Base-by-base conservation (phyloP, 2,113 vertebrate species). In the Calyptomena viridis region DNA sequence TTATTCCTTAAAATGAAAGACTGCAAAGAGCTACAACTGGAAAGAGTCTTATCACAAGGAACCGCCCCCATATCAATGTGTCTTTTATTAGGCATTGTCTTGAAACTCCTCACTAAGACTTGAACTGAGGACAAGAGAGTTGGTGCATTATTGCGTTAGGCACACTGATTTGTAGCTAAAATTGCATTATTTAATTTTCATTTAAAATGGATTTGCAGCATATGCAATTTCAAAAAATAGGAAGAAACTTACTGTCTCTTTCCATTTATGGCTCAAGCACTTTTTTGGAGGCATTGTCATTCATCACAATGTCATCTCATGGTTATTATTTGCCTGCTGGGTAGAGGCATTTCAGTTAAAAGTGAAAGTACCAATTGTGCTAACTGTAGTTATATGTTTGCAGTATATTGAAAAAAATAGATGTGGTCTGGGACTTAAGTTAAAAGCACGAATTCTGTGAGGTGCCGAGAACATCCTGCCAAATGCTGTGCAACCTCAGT, bases 341-440 rank as follows among this genome's bases (percentile, higher is more conserved):
- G 63, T 31, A 74, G 42, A 95, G 64, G 8, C 55, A 67, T 78
- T 84, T 84, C 39, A 83, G 55, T 91, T 72, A 84, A 90, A 94
- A 96, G 85, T 64, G 76, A 95, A 94, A 96, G 88, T 75, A 88
- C 39, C 83, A 74, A 11, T 75, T 92, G 68, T 75, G 8, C n/a
- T 86, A 90, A 68, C 55, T 96, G 66, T 78, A 81, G 52, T 67
- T 86, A 40, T 11, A 59, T 56, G 27, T 31, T 91, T 77, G 67
- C 72, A 77, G n/a, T 37, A 33, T 31, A 68, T n/a, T 90, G 83
- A 71, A 84, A 40, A 74, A 90, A 90, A 81, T 77, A 58, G n/a
- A 66, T 71, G 42, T 40, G 30, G 67, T 55, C 25, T 90, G 52
- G 31, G 53, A 35, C 66, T 82, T 59, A 24, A 82, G 39, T 71